phyloP scores from a whole-genome alignment of 2,113 vertebrate species.

The Halichoeres trimaculatus region DNA sequence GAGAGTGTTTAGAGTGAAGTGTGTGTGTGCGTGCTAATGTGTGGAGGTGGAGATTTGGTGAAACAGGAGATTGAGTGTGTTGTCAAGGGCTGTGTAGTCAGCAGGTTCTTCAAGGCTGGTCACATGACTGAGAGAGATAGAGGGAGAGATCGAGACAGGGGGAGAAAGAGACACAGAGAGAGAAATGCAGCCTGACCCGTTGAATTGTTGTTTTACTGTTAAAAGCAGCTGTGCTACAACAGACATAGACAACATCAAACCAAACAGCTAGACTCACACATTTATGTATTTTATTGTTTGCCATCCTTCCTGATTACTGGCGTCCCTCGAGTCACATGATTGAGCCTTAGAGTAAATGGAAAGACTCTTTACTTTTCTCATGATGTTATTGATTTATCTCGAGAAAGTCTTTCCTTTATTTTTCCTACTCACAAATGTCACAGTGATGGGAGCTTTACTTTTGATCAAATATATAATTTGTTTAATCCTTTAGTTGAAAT shows the following conservation, averaged over 20 bases:
- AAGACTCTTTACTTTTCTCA: background rate
- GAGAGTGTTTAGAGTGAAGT: constrained; percentile 21
- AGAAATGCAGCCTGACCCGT: constrained; percentile 30
- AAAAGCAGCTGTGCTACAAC: background rate
- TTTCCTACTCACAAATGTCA: background rate
- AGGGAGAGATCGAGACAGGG: too few relatives aligned
- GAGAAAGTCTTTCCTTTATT: constrained; percentile 7
- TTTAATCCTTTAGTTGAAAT: background rate
- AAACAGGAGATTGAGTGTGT: constrained; percentile 62
- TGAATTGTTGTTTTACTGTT: constrained; percentile 13
- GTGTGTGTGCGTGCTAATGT: background rate
- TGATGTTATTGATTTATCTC: background rate
- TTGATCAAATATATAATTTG: background rate
- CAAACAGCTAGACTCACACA: too few relatives aligned
- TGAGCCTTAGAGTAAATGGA: background rate
- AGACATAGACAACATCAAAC: constrained; percentile 1
- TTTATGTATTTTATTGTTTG: background rate
- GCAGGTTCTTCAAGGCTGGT: constrained; percentile 61
- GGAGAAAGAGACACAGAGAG: constrained; percentile 1
- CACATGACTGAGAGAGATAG: constrained; percentile 55
- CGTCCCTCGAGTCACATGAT: constrained; percentile 9
- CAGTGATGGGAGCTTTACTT: background rate
- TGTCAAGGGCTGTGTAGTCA: constrained; percentile 63
- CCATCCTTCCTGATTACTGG: background rate
- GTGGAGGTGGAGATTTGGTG: constrained; percentile 23